phyloP scores from a whole-genome alignment of 2,113 vertebrate species.

The Menura novaehollandiae region DNA sequence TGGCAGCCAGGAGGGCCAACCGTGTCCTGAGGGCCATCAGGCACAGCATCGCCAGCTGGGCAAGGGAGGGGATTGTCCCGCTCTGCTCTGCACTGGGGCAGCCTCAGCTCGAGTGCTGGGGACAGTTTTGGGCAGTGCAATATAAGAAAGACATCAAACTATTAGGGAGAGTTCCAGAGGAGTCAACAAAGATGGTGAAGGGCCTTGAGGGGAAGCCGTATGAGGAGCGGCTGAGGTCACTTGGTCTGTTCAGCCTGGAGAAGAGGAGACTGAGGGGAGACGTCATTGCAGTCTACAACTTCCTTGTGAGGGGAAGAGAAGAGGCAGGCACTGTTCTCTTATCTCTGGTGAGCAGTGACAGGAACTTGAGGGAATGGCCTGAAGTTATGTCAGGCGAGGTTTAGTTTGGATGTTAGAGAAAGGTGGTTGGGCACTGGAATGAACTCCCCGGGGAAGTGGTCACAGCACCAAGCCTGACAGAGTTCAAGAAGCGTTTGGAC shows the following conservation, averaged over 20 bases:
- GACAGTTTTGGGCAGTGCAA: not conserved
- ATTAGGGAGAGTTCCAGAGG: not conserved
- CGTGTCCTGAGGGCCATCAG: not conserved
- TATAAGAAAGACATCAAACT: not conserved
- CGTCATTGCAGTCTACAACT: not conserved
- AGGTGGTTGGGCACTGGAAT: not conserved
- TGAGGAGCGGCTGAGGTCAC: not conserved
- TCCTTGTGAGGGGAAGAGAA: not conserved
- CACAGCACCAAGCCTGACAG: not conserved
- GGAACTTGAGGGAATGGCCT: not conserved
- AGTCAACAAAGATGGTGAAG: not conserved
- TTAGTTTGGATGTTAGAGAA: not conserved
- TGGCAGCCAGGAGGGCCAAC: not conserved
- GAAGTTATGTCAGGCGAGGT: not conserved
- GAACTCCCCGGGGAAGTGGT: not conserved
- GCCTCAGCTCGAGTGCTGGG: not conserved
- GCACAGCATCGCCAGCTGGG: rapidly evolving
- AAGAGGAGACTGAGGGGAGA: not conserved
- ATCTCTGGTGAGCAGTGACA: not conserved
- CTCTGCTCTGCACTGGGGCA: not conserved
- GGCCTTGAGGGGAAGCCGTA: rapidly evolving
- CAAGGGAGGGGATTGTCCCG: not conserved
- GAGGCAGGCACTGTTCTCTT: too few species aligned
- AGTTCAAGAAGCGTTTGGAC: not conserved
- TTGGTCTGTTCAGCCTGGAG: not conserved